Evolutionary conservation across 2,888 invertebrate species (phyloP).

Genomic region (Sminthurides aquaticus): DNA sequence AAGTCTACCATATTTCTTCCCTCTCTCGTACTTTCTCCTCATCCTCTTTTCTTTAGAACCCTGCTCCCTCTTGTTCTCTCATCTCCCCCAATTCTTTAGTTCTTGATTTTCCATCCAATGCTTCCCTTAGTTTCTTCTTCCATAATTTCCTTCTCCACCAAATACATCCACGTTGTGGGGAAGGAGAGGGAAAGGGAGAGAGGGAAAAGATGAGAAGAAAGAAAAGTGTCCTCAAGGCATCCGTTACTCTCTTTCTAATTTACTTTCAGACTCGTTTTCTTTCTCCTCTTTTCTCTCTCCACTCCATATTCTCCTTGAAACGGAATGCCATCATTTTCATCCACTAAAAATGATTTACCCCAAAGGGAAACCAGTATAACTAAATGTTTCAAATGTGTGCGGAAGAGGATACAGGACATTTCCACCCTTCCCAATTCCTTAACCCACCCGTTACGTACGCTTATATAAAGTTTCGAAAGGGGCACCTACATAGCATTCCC

Average conservation of each 20-base stretch:
- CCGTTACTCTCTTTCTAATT: slow-evolving; percentile 25
- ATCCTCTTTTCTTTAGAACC: neutral
- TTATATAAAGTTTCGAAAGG: too few relatives aligned
- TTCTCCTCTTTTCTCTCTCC: slow-evolving; percentile 5
- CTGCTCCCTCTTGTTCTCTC: neutral
- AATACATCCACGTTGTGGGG: neutral
- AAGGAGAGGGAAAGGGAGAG: neutral
- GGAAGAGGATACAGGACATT: neutral
- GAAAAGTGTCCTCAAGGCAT: slow-evolving; percentile 20
- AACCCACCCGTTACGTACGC: too few relatives aligned
- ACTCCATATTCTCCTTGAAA: slow-evolving; percentile 11
- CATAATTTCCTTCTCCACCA: neutral
- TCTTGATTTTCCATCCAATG: neutral
- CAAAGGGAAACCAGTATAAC: neutral
- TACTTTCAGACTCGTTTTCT: slow-evolving; percentile 18
- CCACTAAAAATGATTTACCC: neutral
- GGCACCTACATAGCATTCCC: too few relatives aligned
- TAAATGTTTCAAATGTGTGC: neutral
- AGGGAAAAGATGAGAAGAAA: slow-evolving; percentile 3
- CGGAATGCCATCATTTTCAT: neutral
- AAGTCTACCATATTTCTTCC: neutral
- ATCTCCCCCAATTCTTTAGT: neutral
- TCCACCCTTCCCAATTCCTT: too few relatives aligned
- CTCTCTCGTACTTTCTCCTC: neutral
- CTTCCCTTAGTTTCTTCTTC: neutral